Evolutionary conservation across 2,888 invertebrate species (phyloP).

Genomic region (Ganaspis brasiliensis): DNA sequence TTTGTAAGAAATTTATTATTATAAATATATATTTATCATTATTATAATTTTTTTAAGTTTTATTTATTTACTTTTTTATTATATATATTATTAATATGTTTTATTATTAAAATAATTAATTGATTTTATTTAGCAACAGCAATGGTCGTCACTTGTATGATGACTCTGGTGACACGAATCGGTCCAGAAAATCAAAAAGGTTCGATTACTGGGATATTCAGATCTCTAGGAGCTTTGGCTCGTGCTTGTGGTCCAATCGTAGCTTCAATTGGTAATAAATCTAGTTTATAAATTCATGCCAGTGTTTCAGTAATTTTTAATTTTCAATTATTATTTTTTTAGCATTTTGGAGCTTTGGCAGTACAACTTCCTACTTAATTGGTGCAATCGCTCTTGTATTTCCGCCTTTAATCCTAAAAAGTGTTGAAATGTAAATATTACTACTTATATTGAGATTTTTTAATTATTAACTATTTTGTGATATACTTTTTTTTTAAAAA

Average conservation of each 20-base stretch:
- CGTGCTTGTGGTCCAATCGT: slow-evolving; percentile 95
- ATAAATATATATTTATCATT: slow-evolving; percentile 28
- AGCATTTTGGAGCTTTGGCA: slow-evolving; percentile 96
- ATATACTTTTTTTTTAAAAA: not conserved
- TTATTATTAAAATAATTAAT: not conserved
- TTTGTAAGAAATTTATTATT: slow-evolving; percentile 86
- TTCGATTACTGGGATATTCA: slow-evolving; percentile 94
- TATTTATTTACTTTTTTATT: slow-evolving; percentile 43
- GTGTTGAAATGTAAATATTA: slow-evolving; percentile 46
- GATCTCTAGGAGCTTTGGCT: slow-evolving; percentile 96
- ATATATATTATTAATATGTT: slow-evolving; percentile 27
- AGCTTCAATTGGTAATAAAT: slow-evolving; percentile 88
- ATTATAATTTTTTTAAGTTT: slow-evolving; percentile 41
- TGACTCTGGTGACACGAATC: slow-evolving; percentile 93
- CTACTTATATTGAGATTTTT: not conserved
- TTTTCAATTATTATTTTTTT: slow-evolving; percentile 69
- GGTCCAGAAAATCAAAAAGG: slow-evolving; percentile 93
- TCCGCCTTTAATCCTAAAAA: slow-evolving; percentile 87
- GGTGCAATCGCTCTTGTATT: slow-evolving; percentile 89
- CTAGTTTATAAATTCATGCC: slow-evolving; percentile 33
- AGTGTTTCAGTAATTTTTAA: slow-evolving; percentile 9
- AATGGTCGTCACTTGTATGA: slow-evolving; percentile 97
- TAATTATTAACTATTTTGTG: not conserved
- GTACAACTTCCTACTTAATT: slow-evolving; percentile 89
- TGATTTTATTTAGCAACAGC: slow-evolving; percentile 86